These are phyloP conservation scores for Sigmodon hispidus DNA, from an alignment of 2,113 vertebrate genomes.

Conservation along the genomic window DNA sequence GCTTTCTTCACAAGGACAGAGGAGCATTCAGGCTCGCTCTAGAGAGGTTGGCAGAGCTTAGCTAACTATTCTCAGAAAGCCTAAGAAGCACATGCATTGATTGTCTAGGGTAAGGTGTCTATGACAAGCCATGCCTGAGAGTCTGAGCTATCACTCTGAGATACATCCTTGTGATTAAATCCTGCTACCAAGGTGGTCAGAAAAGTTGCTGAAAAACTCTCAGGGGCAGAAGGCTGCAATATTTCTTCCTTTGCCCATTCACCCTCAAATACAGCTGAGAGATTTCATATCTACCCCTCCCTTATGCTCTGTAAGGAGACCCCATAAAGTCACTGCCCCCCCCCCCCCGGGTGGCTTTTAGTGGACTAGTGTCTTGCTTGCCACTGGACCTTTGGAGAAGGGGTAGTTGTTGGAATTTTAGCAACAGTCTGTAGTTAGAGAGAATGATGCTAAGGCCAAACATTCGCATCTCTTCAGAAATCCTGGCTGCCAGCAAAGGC, in stretches of 20 bases:
- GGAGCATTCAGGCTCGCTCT: neutral
- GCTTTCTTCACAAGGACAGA: neutral
- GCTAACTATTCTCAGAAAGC: neutral
- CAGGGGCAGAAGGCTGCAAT: neutral
- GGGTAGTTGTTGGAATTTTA: neutral
- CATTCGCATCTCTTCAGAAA: conserved; percentile 39
- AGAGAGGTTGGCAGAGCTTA: neutral
- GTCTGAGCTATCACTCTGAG: neutral
- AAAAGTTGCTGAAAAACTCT: conserved; percentile 18
- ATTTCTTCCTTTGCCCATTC: neutral
- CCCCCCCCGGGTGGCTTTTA: neutral
- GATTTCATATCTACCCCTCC: neutral
- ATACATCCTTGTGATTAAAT: neutral
- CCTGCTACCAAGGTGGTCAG: neutral
- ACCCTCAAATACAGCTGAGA: neutral
- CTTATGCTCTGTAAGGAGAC: neutral
- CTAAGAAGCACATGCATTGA: neutral
- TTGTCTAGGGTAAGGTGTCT: neutral
- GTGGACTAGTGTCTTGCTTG: neutral
- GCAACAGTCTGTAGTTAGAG: neutral
- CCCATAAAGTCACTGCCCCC: neutral
- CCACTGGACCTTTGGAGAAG: neutral
- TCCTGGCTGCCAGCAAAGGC: neutral
- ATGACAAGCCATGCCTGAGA: neutral
- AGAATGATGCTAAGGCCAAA: neutral